Evolutionary conservation across 2,797 vertebrate species (phyloP), one percentile per base, ranked within the genome.

Genomic region (Sebastiscus tertius): DNA sequence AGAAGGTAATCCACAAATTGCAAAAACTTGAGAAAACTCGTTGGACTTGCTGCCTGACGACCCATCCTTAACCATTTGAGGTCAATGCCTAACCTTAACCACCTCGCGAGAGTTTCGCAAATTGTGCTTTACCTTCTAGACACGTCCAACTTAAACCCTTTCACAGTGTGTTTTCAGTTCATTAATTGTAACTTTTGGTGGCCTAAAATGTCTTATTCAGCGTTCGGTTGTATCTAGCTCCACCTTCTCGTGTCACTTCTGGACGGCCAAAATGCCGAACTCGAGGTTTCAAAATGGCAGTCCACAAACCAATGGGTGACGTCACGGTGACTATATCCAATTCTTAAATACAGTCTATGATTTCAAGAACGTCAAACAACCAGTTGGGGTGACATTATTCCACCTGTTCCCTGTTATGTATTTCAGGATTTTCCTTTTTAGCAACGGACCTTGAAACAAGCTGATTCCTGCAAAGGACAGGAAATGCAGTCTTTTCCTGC

Each of bases 221-320:
- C 8, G 0, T 20, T 49, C 18, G 0, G 46, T 49, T 49, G 18
- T 46, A 49, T 18, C 20, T 20, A 49, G 46, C 18, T 20, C 18
- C 16, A 49, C 46, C 46, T 2, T 49, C 18, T 20, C 46, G 46
- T 49, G 46, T 49, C 46, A 49, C 0, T 49, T 49, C 46, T 49
- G 46, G 2, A 39, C 4, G 18, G 46, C 46, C 16, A 49, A 49
- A 49, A 49, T 49, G 46, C 1, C 46, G 18, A 49, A 8, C 18
- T 18, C 46, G 3, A 18, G 16, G 46, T 0, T 46, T 18, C 42
- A 46, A 46, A 46, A 46, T 6, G 0, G 14, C 0, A 46, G 16
- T 46, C 42, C 42, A 46, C 42, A 7, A 46, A 18, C 42, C 42
- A 46, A 46, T 46, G 42, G 18, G 46, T 49, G 46, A 49, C 16